Evolutionary conservation across 2,113 vertebrate species (phyloP), one percentile per base, ranked within the genome.

Genomic region (Pseudorectes ferrugineus): DNA sequence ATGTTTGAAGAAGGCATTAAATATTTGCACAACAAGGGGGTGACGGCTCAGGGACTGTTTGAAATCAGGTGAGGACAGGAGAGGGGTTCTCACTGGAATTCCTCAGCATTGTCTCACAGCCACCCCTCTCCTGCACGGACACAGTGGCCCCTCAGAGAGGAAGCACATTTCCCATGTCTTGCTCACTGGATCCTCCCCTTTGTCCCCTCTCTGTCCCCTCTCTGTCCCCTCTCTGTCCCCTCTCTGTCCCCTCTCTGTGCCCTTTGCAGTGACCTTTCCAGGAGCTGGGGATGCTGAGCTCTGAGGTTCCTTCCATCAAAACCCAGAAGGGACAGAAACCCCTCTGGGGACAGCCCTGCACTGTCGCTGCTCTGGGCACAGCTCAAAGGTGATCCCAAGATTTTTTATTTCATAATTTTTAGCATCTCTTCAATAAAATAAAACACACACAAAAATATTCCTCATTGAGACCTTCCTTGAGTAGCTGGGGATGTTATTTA

Each of bases 1-100:
- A 93, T 93, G 88, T 96, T 96, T 95, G n/a, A 63, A 58, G 92
- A 94, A 74, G 63, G 33, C 70, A 31, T 93, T 65, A 57, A 92
- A 79, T 91, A 76, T 93, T 95, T 94, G 85, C 63, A 80, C 79
- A 80, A 2, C 10, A 24, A 45, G 18, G 28, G 63, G 57, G 10
- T 65, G 85, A 76, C 4, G 3, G 38, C 54, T 75, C 40, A 7
- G 59, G 42, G 20, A 3, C 16, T 43, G 36, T 61, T 62, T 52
- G 57, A 26, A 46, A 26, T 1, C 4, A 96, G 85, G 85, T 66
- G 91, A 75, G 58, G 42, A 66, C 66, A 61, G 80, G 28, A 8
- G n/a, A 42, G 18, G 23, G 75, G 33, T 85, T 88, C 66, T 43
- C 21, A 0, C 28, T 42, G 10, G 40, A 78, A 81, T 88, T 78